These are phyloP conservation scores for Epinotia bilunana DNA, from an alignment of 2,888 invertebrate genomes.

Conservation along the genomic window DNA sequence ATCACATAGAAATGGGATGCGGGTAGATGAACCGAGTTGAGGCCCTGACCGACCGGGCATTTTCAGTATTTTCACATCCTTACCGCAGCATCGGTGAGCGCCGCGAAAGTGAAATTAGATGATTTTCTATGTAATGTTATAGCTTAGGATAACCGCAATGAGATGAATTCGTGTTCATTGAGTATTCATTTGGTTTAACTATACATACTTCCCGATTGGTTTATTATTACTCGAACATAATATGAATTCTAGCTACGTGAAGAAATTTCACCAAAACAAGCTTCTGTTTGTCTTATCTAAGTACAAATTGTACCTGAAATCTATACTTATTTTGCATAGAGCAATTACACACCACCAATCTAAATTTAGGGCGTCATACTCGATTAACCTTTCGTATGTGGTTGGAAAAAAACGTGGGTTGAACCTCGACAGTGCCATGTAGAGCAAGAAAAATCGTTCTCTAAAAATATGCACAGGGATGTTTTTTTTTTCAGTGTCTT, in stretches of 20 bases:
- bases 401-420: too few species aligned
- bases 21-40: background rate
- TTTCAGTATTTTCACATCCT: constrained; percentile 32
- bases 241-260: too few species aligned
- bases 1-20: background rate
- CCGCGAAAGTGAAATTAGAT: constrained; percentile 34
- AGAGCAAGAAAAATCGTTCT: too few species aligned
- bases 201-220: too few species aligned
- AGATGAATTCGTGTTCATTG: background rate
- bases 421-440: too few species aligned
- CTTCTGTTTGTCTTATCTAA: background rate
- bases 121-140: constrained; percentile 7
- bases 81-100: background rate
- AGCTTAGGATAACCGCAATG: constrained; percentile 10
- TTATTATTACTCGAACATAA: too few species aligned
- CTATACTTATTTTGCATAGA: background rate
- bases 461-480: too few species aligned
- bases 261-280: too few species aligned
- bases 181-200: background rate
- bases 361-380: too few species aligned
- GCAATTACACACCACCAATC: background rate
- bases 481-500: too few species aligned
- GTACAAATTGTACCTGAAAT: background rate
- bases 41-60: constrained; percentile 13
- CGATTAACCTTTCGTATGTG: too few species aligned